Percentiles rank a stretch among this genome's conserved stretches.
These are phyloP conservation scores for Nannoperca obscura DNA, from an alignment of 2,797 vertebrate species.

Conservation along the genomic window DNA sequence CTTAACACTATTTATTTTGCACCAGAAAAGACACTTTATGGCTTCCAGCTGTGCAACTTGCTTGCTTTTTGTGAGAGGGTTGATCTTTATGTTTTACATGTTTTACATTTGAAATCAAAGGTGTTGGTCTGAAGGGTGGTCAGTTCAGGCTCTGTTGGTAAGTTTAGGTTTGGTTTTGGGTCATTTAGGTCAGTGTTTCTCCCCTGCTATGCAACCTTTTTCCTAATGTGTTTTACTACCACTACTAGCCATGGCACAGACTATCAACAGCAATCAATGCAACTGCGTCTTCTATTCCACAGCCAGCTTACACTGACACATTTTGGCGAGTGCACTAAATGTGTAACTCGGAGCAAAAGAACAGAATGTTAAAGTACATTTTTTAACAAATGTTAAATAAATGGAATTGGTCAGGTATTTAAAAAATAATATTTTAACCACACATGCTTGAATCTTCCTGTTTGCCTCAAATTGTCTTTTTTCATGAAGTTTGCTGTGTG, in stretches of 20 bases:
- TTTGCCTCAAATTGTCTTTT: not conserved
- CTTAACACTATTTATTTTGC: slow-evolving; percentile 7
- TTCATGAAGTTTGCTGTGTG: not conserved
- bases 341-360: not conserved
- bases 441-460: not conserved
- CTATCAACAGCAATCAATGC: too few relatives aligned
- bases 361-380: not conserved
- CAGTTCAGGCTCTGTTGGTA: not conserved
- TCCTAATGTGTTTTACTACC: not conserved
- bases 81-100: not conserved
- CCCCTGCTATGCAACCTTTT: not conserved
- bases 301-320: not conserved
- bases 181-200: not conserved
- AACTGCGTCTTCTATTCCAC: not conserved
- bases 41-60: slow-evolving; percentile 18
- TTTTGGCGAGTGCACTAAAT: not conserved
- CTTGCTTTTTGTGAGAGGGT: not conserved
- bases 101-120: not conserved
- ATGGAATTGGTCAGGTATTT: not conserved
- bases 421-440: not conserved
- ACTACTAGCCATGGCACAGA: not conserved
- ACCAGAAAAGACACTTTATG: slow-evolving; percentile 26
- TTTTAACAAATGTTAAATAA: slow-evolving; percentile 1
- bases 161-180: not conserved
- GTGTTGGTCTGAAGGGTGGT: not conserved